Evolutionary conservation across 2,888 invertebrate genomes (phyloP).

Genomic region (Metalampra italica): DNA sequence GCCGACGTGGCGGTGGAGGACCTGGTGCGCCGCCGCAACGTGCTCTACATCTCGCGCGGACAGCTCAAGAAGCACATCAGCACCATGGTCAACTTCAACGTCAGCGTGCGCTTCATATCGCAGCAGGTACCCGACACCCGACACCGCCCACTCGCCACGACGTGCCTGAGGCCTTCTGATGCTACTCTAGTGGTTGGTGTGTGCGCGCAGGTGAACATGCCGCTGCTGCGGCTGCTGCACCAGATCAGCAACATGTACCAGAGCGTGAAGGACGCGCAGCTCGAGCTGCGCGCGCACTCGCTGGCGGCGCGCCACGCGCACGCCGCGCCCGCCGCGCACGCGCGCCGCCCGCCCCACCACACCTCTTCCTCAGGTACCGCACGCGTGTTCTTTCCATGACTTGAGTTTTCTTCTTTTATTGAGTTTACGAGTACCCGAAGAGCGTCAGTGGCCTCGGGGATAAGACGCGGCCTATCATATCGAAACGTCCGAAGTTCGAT

Average conservation of each 20-base stretch:
- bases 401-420: too few relatives aligned
- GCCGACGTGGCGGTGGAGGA: constrained; percentile 94
- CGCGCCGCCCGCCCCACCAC: constrained; percentile 39
- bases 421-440: too few relatives aligned
- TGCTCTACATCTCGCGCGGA: constrained; percentile 90
- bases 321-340: constrained; percentile 62
- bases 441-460: too few relatives aligned
- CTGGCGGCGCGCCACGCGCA: constrained; percentile 34
- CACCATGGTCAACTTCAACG: constrained; percentile 93
- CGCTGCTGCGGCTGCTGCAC: constrained; percentile 91
- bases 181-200: too few relatives aligned
- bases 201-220: constrained; percentile 90
- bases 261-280: constrained; percentile 96
- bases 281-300: constrained; percentile 86
- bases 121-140: constrained; percentile 79
- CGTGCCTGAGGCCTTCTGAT: too few relatives aligned
- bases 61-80: constrained; percentile 95
- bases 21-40: constrained; percentile 88
- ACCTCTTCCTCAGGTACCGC: constrained; percentile 54
- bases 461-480: too few relatives aligned
- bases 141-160: too few relatives aligned
- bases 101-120: constrained; percentile 92
- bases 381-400: too few relatives aligned
- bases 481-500: too few relatives aligned
- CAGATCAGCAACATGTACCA: constrained; percentile 99